phyloP scores from a whole-genome alignment of 2,113 vertebrate species.

The Geococcyx californianus region DNA sequence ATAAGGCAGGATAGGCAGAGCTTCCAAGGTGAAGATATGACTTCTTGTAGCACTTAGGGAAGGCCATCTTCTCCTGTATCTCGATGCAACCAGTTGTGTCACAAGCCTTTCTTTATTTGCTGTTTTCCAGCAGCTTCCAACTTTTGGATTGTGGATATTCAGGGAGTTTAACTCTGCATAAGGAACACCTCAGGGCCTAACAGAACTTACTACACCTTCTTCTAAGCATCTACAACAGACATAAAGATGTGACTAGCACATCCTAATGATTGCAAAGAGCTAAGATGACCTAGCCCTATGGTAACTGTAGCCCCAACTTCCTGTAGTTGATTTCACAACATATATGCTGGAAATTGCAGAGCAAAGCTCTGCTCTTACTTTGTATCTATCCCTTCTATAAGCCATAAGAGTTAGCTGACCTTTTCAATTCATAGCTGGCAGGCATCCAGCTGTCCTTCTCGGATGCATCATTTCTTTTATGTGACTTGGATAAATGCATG shows the following conservation, averaged over 20 bases:
- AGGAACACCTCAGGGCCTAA: not conserved
- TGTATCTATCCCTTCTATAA: not conserved
- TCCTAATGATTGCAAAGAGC: not conserved
- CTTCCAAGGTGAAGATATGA: not conserved
- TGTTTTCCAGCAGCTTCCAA: not conserved
- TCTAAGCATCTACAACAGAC: not conserved
- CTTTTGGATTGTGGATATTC: not conserved
- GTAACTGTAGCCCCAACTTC: not conserved
- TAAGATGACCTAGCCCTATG: not conserved
- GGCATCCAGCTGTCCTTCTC: not conserved
- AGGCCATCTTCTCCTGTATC: not conserved
- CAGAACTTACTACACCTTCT: not conserved
- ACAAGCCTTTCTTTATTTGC: not conserved
- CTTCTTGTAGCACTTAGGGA: not conserved
- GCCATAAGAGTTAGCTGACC: not conserved
- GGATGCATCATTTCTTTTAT: not conserved
- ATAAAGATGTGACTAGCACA: not conserved
- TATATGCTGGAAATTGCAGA: not conserved
- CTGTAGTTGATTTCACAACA: not conserved
- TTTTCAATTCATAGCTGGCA: not conserved
- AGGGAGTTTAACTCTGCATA: not conserved
- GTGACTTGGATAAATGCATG: not conserved
- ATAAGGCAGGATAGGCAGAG: not conserved
- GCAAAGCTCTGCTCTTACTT: not conserved
- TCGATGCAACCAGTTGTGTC: not conserved